phyloP scores from a whole-genome alignment of 64 coral and sea anemone genomes.

The Stichodactyla mertensii region DNA sequence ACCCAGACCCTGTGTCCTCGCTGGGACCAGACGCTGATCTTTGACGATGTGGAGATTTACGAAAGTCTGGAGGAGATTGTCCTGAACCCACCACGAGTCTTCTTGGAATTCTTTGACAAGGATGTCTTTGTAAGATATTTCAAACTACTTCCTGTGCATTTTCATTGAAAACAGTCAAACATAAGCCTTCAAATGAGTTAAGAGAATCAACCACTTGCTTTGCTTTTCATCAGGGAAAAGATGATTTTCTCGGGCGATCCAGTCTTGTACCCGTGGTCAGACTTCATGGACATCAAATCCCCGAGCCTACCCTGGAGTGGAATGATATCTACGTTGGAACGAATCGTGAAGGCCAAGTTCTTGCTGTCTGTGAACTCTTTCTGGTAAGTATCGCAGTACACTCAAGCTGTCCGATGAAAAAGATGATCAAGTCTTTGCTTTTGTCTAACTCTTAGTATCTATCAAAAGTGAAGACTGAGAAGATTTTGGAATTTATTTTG shows the following conservation, averaged over 20 bases:
- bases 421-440: background rate
- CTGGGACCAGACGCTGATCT: conserved; percentile 63
- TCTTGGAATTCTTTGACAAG: conserved; percentile 35
- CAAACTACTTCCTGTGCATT: background rate
- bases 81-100: conserved; percentile 38
- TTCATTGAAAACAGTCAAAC: background rate
- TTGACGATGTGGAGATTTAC: conserved; percentile 31
- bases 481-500: too few relatives aligned
- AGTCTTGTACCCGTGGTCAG: conserved; percentile 35
- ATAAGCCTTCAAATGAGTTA: background rate
- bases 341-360: conserved; percentile 32
- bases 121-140: conserved; percentile 3
- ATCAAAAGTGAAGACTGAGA: too few relatives aligned
- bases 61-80: conserved; percentile 51
- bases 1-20: conserved; percentile 40
- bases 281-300: conserved; percentile 46
- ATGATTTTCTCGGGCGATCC: conserved; percentile 57
- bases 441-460: background rate
- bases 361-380: conserved; percentile 50
- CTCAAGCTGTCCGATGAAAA: background rate
- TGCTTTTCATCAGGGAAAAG: conserved; percentile 38
- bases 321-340: conserved; percentile 25
- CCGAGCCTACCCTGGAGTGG: conserved; percentile 45
- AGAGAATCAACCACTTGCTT: background rate
- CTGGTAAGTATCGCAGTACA: conserved; percentile 16